Conservation (phyloP, 1,140 invertebrate species). For the Cydia strobilella region DNA sequence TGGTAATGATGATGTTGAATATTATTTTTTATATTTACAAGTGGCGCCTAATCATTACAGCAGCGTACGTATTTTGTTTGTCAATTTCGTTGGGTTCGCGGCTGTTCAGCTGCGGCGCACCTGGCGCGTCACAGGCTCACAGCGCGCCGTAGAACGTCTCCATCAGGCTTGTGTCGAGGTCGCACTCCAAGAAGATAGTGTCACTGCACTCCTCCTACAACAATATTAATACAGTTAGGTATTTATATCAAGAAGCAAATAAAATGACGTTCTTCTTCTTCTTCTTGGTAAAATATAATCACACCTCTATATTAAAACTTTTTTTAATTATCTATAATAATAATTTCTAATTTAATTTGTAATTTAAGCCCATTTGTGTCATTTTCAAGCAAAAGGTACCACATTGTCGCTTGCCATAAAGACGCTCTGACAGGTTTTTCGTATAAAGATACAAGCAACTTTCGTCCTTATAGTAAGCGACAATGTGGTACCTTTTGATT, state of each 20-base stretch:
- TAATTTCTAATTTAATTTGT: too few relatives aligned
- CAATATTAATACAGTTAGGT: not conserved
- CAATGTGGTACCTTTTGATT: too few relatives aligned
- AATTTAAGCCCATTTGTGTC: too few relatives aligned
- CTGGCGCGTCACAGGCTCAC: constrained; percentile 60
- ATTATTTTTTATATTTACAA: constrained; percentile 34
- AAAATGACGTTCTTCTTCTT: not conserved
- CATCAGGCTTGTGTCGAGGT: constrained; percentile 69
- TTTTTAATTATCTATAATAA: too few relatives aligned
- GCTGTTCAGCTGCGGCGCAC: not conserved
- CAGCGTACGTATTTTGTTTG: not conserved
- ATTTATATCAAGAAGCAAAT: not conserved
- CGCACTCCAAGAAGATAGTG: constrained; percentile 71
- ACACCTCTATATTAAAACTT: too few relatives aligned
- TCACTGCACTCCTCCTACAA: constrained; percentile 73
- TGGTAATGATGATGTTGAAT: constrained; percentile 62
- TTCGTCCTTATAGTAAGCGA: too few relatives aligned
- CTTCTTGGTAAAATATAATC: too few relatives aligned
- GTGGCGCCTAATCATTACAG: constrained; percentile 34
- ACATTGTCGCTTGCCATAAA: too few relatives aligned
- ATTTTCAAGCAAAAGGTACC: too few relatives aligned
- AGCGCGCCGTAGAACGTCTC: constrained; percentile 70
- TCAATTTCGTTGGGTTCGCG: not conserved
- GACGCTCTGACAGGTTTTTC: too few relatives aligned
- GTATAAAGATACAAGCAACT: too few relatives aligned